phyloP scores from a whole-genome alignment of 2,113 vertebrate genomes.

The Strix aluco region DNA sequence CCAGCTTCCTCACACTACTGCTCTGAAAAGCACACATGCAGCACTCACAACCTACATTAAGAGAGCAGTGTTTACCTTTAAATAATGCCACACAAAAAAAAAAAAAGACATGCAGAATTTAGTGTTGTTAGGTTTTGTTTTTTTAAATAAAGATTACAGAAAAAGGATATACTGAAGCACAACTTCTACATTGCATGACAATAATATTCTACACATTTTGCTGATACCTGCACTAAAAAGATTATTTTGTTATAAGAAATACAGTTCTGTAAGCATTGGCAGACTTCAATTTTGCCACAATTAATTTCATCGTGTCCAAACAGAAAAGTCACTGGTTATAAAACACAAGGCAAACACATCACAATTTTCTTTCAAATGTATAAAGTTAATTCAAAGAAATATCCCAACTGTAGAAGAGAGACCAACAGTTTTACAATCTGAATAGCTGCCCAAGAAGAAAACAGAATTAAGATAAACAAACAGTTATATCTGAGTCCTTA shows the following conservation, averaged over 20 bases:
- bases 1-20: conserved; percentile 82
- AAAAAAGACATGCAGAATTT: conserved; percentile 55
- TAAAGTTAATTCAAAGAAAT: not conserved
- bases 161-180: not conserved
- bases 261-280: not conserved
- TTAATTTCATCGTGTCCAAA: not conserved
- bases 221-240: not conserved
- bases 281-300: not conserved
- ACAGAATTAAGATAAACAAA: not conserved
- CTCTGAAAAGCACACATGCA: conserved; percentile 80
- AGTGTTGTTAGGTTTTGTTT: conserved; percentile 27
- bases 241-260: not conserved
- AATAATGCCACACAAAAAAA: conserved; percentile 63
- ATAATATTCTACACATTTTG: not conserved
- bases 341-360: not conserved
- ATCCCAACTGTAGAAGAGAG: not conserved
- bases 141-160: conserved; percentile 12
- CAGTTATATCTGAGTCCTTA: not conserved
- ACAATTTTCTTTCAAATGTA: not conserved
- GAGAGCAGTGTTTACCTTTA: conserved; percentile 78
- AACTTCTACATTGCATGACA: not conserved
- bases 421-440: not conserved
- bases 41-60: conserved; percentile 85
- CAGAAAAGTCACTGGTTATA: conserved; percentile 4
- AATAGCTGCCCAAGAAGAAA: not conserved